Evolutionary conservation across 2,113 vertebrate species (phyloP).

Genomic region (Microtus montanus): DNA sequence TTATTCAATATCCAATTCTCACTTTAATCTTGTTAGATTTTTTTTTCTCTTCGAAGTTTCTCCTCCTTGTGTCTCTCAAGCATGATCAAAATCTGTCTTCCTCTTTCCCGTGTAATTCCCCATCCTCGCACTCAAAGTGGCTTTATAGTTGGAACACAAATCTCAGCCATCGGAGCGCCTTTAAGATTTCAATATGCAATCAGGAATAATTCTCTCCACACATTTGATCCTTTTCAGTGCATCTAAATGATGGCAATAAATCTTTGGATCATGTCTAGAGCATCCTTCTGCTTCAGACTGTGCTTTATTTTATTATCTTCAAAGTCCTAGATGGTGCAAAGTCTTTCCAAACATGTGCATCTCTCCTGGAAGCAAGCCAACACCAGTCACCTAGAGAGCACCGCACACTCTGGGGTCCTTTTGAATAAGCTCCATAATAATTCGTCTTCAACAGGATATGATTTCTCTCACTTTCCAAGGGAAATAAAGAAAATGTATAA

Average conservation of each 20-base stretch:
- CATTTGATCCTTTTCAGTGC: constrained; percentile 58
- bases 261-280: constrained; percentile 47
- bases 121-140: constrained; percentile 33
- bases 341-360: neutral
- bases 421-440: neutral
- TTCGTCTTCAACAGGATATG: neutral
- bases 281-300: constrained; percentile 27
- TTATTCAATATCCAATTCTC: neutral
- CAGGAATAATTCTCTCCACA: constrained; percentile 70
- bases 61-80: constrained; percentile 7
- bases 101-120: neutral
- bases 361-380: neutral
- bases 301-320: constrained; percentile 66
- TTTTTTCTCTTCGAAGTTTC: neutral
- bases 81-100: neutral
- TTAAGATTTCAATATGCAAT: constrained; percentile 64
- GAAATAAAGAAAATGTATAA: constrained; percentile 11
- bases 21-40: neutral
- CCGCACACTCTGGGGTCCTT: neutral
- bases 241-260: constrained; percentile 67
- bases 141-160: constrained; percentile 70
- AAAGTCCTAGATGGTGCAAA: constrained; percentile 44
- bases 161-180: constrained; percentile 46
- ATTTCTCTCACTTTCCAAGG: neutral
- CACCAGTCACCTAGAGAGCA: neutral